phyloP scores from a whole-genome alignment of 2,888 invertebrate species.

The Drosophila villosipedis region DNA sequence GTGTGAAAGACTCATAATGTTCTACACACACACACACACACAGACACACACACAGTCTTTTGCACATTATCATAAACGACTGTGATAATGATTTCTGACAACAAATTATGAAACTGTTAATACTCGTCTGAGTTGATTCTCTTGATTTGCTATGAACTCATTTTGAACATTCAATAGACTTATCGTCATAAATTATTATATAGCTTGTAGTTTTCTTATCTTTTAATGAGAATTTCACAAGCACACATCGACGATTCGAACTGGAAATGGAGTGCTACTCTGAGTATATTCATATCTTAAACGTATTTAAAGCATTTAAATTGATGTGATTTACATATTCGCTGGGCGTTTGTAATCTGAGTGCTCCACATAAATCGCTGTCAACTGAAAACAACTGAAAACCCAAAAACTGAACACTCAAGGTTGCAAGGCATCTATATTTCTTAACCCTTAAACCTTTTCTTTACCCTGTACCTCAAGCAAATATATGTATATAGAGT shows the following conservation, averaged over 20 bases:
- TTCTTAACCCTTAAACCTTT: background rate
- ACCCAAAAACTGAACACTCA: background rate
- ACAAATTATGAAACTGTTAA: conserved; percentile 18
- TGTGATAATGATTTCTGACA: conserved; percentile 11
- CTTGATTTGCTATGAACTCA: conserved; percentile 9
- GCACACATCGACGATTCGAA: conserved; percentile 2
- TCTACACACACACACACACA: conserved; percentile 8
- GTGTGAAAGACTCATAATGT: conserved; percentile 8
- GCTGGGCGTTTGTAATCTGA: conserved; percentile 40
- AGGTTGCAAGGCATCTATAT: background rate
- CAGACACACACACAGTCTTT: background rate
- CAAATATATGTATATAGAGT: background rate
- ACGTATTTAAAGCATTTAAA: conserved; percentile 40
- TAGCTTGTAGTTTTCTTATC: conserved; percentile 49
- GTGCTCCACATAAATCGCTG: conserved; percentile 60
- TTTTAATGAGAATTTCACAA: conserved; percentile 53
- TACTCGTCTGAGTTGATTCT: conserved; percentile 4
- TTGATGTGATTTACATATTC: conserved; percentile 54
- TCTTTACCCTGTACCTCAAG: background rate
- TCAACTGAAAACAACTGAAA: conserved; percentile 20
- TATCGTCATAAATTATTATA: conserved; percentile 56
- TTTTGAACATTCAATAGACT: conserved; percentile 23
- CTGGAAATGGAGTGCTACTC: conserved; percentile 10
- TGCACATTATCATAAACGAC: background rate
- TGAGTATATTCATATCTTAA: conserved; percentile 33